Evolutionary conservation across 1,140 invertebrate species (phyloP).

Genomic region (Drosophila ananassae): DNA sequence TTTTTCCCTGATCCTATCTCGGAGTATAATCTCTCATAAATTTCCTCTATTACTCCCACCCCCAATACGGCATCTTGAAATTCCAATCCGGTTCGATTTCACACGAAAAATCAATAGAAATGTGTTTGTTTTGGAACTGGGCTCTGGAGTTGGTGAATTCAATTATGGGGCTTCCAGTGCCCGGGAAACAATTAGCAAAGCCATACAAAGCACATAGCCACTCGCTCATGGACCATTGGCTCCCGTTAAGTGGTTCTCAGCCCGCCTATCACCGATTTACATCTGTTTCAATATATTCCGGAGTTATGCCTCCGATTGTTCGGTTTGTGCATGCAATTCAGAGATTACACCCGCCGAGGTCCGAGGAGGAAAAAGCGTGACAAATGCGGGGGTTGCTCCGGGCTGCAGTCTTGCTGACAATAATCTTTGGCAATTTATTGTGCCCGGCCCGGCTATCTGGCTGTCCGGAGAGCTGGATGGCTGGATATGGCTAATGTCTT

Average conservation of each 20-base stretch:
- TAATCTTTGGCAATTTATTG: slow-evolving; percentile 80
- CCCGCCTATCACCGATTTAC: slow-evolving; percentile 67
- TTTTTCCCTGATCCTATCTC: slow-evolving; percentile 3
- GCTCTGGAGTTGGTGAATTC: slow-evolving; percentile 11
- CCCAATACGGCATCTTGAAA: slow-evolving; percentile 8
- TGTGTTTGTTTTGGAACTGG: slow-evolving; percentile 24
- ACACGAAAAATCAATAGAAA: slow-evolving; percentile 34
- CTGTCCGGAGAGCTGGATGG: neutral
- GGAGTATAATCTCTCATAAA: neutral
- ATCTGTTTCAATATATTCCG: slow-evolving; percentile 60
- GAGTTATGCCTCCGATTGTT: neutral
- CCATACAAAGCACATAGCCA: slow-evolving; percentile 35
- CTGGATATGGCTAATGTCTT: slow-evolving; percentile 52
- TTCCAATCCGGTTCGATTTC: slow-evolving; percentile 16
- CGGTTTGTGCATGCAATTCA: slow-evolving; percentile 39
- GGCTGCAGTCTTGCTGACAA: slow-evolving; percentile 62
- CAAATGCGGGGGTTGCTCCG: slow-evolving; percentile 68
- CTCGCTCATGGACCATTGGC: slow-evolving; percentile 46
- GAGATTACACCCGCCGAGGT: slow-evolving; percentile 42
- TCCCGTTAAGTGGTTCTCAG: slow-evolving; percentile 52
- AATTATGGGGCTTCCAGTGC: slow-evolving; percentile 50
- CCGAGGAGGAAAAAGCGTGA: slow-evolving; percentile 41
- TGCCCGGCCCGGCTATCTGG: slow-evolving; percentile 1
- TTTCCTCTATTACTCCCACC: neutral
- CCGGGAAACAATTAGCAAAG: slow-evolving; percentile 57